These are phyloP conservation scores for Corvus hawaiiensis DNA, from an alignment of 2,113 vertebrate species.

Conservation along the genomic window DNA sequence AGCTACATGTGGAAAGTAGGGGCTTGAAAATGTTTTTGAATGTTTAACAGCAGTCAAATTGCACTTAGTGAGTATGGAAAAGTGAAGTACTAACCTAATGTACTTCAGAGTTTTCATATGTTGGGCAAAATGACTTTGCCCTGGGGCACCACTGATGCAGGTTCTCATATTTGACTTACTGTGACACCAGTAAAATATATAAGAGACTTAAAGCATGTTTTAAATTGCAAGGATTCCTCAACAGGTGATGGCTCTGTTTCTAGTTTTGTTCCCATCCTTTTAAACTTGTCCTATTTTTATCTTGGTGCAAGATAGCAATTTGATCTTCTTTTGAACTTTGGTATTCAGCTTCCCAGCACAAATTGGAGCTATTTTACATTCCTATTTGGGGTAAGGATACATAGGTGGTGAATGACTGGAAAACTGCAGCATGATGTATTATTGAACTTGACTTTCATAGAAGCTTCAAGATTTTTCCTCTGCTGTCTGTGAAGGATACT, in stretches of 20 bases:
- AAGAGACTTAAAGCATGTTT: neutral
- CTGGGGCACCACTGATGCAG: neutral
- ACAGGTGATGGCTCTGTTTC: neutral
- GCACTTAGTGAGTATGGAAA: neutral
- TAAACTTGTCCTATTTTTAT: constrained; percentile 8
- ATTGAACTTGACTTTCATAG: neutral
- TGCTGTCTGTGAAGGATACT: neutral
- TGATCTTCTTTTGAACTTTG: constrained; percentile 25
- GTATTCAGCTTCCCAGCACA: neutral
- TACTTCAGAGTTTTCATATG: neutral
- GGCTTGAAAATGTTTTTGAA: neutral
- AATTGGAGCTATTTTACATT: neutral
- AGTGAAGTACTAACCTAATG: neutral
- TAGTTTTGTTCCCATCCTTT: constrained; percentile 19
- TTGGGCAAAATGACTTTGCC: neutral
- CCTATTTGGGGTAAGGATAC: neutral
- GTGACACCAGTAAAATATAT: neutral
- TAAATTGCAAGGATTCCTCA: neutral
- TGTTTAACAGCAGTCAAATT: neutral
- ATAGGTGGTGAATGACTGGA: neutral
- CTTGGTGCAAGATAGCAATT: neutral
- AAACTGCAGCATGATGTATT: neutral
- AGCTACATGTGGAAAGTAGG: neutral
- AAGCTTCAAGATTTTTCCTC: neutral
- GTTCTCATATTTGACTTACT: neutral